Conservation (phyloP, 1,140 invertebrate species). For the Drosophila asahinai region DNA sequence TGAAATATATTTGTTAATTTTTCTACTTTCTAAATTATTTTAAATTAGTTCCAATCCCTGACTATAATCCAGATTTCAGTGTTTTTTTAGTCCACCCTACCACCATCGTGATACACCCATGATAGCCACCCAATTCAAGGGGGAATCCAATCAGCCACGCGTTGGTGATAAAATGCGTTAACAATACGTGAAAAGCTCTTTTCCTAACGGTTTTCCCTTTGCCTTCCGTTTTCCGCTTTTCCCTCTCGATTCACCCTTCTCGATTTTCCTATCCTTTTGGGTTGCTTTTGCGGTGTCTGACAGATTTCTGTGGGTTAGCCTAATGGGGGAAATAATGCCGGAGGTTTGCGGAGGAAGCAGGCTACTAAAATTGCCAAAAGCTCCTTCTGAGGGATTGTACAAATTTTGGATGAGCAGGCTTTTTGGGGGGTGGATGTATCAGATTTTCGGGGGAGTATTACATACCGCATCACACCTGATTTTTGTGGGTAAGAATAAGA, state of each 20-base stretch:
- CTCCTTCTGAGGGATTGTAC: slow-evolving; percentile 32
- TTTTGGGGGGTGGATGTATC: slow-evolving; percentile 1
- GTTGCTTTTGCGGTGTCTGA: slow-evolving; percentile 74
- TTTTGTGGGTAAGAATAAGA: slow-evolving; percentile 37
- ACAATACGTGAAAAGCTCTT: slow-evolving; percentile 79
- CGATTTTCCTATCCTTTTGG: slow-evolving; percentile 28
- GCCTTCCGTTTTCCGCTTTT: slow-evolving; percentile 16
- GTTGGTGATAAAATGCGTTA: slow-evolving; percentile 83
- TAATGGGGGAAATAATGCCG: slow-evolving; percentile 16
- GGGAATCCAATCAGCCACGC: slow-evolving; percentile 81
- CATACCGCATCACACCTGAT: slow-evolving; percentile 52
- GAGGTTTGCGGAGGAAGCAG: slow-evolving; percentile 11
- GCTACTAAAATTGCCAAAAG: slow-evolving; percentile 50
- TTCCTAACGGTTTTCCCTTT: slow-evolving; percentile 71
- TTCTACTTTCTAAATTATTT: no score
- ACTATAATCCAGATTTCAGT: not conserved
- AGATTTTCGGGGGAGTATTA: slow-evolving; percentile 41
- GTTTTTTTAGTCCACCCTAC: not conserved
- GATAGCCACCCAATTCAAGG: slow-evolving; percentile 15
- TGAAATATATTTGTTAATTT: no score
- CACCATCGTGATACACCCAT: not conserved
- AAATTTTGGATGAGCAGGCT: slow-evolving; percentile 13
- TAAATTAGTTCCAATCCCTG: no score
- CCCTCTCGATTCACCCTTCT: not conserved
- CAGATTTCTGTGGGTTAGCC: slow-evolving; percentile 78